Evolutionary conservation across 92 coral and sea anemone genomes (phyloP), one percentile per base, ranked within the genome.

Genomic region (Epizoanthus stellaris): DNA sequence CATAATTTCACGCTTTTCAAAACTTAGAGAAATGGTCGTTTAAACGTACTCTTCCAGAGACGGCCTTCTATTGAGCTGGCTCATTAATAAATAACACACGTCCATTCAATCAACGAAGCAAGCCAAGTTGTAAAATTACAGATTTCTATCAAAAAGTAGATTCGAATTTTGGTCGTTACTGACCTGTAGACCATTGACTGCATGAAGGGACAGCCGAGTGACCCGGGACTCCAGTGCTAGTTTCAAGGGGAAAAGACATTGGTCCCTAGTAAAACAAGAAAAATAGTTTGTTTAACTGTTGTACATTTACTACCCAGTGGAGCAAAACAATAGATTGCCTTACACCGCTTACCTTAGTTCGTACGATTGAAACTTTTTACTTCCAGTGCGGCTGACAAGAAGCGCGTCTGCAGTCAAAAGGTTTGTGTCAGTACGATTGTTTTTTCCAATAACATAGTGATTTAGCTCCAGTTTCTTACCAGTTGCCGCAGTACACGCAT

Each of bases 101-200:
- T 49, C 82, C 89, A 80, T 77, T 85, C 89, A 80, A 15, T 47
- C n/a, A 53, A 40, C 45, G 34, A 87, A 36, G 73, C 5, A 5
- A 49, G 6, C 45, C 20, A 61, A 67, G 6, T 85, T 30, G 39
- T 59, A 63, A 54, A 49, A 43, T 70, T 49, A 61, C 70, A 61
- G 43, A 19, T 49, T 61, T 56, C 13, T 67, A 75, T 88, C 83
- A 11, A 61, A 88, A 56, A 79, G 70, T 36, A 14, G 42, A 25
- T 40, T 79, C 42, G 83, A 52, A 62, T 59, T 58, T 39, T 25
- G 40, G 15, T 57, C 17, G 12, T 8, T 38, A 79, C 91, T 70
- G 54, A 97, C 99, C 90, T 97, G 99, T 25, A 97, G 88, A 19
- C 99, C 99, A 70, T 89, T 88, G 72, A 97, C 88, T 8, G 99